Percentiles rank a stretch among this genome's conserved stretches.
Evolutionary conservation across 2,888 invertebrate genomes (phyloP).

Genomic region (Heliconius aoede): DNA sequence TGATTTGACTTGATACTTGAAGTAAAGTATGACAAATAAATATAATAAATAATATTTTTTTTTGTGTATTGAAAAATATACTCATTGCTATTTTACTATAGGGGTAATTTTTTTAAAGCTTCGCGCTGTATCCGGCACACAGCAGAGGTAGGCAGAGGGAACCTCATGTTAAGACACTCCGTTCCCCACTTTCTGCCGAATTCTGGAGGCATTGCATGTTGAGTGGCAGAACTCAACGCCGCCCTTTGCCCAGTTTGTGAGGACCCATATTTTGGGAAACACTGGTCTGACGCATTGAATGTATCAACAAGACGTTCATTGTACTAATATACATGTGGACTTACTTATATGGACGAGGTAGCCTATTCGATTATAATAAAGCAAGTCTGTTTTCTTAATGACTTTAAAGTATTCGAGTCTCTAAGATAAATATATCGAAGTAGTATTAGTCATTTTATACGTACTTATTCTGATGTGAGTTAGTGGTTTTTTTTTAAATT

Average conservation of each 20-base stretch:
- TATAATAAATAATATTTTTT: neutral
- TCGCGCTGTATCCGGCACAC: no score
- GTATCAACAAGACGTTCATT: slow-evolving; percentile 43
- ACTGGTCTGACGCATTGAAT: slow-evolving; percentile 36
- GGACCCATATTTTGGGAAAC: slow-evolving; percentile 12
- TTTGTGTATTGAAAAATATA: slow-evolving; percentile 4
- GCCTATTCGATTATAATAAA: slow-evolving; percentile 6
- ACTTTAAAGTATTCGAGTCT: neutral
- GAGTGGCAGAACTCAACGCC: no score
- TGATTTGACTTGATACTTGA: neutral
- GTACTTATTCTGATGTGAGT: neutral
- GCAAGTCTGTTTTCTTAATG: slow-evolving; percentile 10
- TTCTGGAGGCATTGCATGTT: no score
- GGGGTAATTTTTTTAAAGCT: no score
- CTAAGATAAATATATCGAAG: neutral
- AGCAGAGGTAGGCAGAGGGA: no score
- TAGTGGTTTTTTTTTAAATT: no score
- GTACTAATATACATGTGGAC: slow-evolving; percentile 27
- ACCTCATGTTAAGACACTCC: no score
- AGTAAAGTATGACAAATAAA: slow-evolving; percentile 22
- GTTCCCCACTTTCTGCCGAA: no score
- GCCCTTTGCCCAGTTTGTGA: no score
- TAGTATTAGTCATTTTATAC: neutral
- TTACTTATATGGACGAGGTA: slow-evolving; percentile 35
- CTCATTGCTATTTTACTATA: neutral